These are phyloP conservation scores for Acanthurus tractus DNA, from an alignment of 2,797 vertebrate species.

Conservation along the genomic window DNA sequence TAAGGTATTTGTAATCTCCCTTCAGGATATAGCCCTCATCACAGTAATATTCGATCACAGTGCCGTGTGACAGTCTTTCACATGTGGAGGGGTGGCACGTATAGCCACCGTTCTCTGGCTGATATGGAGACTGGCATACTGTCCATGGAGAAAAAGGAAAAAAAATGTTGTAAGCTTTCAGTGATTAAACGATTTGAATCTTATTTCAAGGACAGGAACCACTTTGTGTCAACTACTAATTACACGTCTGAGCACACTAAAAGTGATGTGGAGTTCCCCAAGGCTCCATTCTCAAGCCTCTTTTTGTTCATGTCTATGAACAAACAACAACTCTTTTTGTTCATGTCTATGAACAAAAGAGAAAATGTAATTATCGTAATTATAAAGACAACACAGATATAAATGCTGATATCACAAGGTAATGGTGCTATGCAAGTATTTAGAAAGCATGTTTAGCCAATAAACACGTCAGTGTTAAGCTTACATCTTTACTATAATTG, in stretches of 20 bases:
- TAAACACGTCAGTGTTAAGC: neutral
- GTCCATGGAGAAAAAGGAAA: constrained; percentile 41
- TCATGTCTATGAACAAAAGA: neutral
- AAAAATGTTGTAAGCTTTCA: neutral
- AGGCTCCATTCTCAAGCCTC: neutral
- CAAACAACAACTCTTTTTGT: too few species aligned
- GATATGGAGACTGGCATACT: constrained; percentile 92
- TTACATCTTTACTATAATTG: too few species aligned
- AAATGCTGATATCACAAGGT: neutral
- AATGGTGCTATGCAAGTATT: neutral
- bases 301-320: neutral
- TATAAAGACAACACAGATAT: neutral
- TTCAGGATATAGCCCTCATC: constrained; percentile 95
- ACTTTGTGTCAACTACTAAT: neutral
- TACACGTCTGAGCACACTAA: too few species aligned
- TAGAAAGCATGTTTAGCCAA: neutral
- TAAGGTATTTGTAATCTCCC: constrained; percentile 96
- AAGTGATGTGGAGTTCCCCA: neutral
- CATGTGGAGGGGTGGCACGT: constrained; percentile 94
- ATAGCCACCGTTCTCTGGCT: constrained; percentile 94
- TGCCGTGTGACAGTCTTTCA: constrained; percentile 88
- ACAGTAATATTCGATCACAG: constrained; percentile 95
- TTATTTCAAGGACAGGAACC: neutral
- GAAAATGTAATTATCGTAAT: too few species aligned
- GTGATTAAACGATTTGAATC: neutral